A percentile compares a stretch with the other conserved stretches of the same genome.
Conservation (phyloP, 2,113 vertebrate genomes). For the Apodemus speciosus region DNA sequence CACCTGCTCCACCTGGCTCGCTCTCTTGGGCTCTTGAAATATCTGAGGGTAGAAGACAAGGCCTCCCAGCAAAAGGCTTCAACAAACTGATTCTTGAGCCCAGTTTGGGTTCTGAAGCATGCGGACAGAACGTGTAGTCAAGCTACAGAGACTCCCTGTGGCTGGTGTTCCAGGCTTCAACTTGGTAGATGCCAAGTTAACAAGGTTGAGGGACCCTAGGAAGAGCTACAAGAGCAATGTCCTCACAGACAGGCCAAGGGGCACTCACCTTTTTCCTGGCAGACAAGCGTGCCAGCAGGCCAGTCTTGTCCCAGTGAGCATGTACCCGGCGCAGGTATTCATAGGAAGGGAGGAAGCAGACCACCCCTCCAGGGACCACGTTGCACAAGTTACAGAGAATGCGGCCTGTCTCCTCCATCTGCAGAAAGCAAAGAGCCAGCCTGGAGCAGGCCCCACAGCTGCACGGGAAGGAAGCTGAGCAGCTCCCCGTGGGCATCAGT, state of each 20-base stretch:
- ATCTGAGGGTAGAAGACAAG: constrained; percentile 81
- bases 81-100: not conserved
- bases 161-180: not conserved
- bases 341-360: constrained; percentile 97
- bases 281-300: constrained; percentile 87
- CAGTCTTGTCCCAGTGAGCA: constrained; percentile 91
- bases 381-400: constrained; percentile 95
- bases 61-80: not conserved
- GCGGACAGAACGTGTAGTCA: too few relatives aligned
- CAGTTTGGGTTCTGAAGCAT: not conserved
- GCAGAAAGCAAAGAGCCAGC: constrained; percentile 17
- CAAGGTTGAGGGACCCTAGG: not conserved
- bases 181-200: not conserved
- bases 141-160: not conserved
- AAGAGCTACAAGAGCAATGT: not conserved
- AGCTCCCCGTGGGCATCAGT: too few relatives aligned
- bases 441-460: not conserved
- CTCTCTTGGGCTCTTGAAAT: constrained; percentile 96
- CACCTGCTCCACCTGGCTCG: constrained; percentile 94
- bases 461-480: fast-evolving
- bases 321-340: constrained; percentile 91
- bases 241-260: not conserved
- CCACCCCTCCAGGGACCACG: constrained; percentile 92
- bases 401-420: constrained; percentile 95
- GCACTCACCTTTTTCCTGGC: constrained; percentile 91